Percentiles rank a stretch among this genome's conserved stretches.
Conservation (phyloP, 2,113 vertebrate species). For the Nibea coibor region DNA sequence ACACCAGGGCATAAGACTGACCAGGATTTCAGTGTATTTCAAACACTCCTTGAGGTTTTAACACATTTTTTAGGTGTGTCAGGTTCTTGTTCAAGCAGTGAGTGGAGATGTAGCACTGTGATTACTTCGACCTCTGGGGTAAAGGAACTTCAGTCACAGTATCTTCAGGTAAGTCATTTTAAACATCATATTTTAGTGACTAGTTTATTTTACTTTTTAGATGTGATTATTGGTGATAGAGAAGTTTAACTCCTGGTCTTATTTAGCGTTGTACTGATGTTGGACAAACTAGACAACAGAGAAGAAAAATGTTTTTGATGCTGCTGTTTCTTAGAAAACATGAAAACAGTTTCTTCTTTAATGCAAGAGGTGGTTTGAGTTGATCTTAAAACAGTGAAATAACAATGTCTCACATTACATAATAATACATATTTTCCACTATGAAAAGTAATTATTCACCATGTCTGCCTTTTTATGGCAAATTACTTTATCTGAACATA, state of each 20-base stretch:
- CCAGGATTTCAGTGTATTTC: background rate
- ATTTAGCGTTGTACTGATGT: background rate
- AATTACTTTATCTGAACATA: background rate
- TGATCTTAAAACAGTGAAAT: background rate
- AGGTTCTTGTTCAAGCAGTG: no score
- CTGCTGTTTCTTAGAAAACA: constrained; percentile 24
- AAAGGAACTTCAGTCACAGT: background rate
- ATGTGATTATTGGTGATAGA: background rate
- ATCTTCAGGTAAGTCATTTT: constrained; percentile 44
- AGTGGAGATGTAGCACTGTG: no score
- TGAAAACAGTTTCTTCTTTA: background rate
- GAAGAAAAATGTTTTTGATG: background rate
- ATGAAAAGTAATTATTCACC: background rate
- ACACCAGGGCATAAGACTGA: background rate
- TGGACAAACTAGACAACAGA: background rate
- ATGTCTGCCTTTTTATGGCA: background rate
- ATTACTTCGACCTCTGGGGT: no score
- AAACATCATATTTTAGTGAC: background rate
- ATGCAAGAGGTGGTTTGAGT: background rate
- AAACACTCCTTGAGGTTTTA: background rate
- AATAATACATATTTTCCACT: background rate
- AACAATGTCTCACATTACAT: background rate
- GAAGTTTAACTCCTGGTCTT: background rate
- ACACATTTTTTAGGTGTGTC: background rate
- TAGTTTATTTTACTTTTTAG: background rate